phyloP scores from a whole-genome alignment of 2,797 vertebrate genomes.

The Alectoris magna region DNA sequence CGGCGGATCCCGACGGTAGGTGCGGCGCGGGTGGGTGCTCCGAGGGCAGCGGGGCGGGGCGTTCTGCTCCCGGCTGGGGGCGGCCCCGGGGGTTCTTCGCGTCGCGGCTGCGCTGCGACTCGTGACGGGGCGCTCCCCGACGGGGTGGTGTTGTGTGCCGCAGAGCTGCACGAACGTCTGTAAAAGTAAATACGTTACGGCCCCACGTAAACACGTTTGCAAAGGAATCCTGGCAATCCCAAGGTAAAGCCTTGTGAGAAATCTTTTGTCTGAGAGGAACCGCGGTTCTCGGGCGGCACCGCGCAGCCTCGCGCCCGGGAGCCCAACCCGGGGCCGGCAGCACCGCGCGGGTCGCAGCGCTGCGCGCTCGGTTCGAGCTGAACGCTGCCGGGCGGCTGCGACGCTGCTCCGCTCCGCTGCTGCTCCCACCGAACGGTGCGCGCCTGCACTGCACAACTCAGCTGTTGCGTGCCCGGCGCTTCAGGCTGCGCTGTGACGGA shows the following conservation, averaged over 20 bases:
- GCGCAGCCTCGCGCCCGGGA: too few relatives aligned
- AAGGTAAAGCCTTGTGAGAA: background rate
- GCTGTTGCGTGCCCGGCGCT: constrained; percentile 17
- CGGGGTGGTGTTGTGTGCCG: fast-evolving
- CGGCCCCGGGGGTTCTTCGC: fast-evolving
- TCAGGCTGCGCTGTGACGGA: background rate
- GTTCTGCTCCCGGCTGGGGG: background rate
- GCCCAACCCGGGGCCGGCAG: too few relatives aligned
- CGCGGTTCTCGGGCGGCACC: too few relatives aligned
- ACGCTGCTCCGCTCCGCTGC: constrained; percentile 1
- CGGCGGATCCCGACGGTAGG: background rate
- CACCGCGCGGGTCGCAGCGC: too few relatives aligned
- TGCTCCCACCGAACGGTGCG: background rate
- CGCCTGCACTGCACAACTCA: background rate
- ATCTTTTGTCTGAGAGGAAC: background rate
- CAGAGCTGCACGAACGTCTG: fast-evolving
- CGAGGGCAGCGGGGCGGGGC: background rate
- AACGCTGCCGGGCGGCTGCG: background rate
- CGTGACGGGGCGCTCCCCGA: fast-evolving
- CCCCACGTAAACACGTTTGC: fast-evolving
- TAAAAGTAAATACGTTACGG: fast-evolving
- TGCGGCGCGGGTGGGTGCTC: background rate
- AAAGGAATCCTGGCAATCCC: background rate
- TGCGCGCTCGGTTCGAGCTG: too few relatives aligned
- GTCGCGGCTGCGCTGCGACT: fast-evolving